Evolutionary conservation across 2,797 vertebrate genomes (phyloP), one percentile per base, ranked within the genome.

Genomic region (Coreius guichenoti): DNA sequence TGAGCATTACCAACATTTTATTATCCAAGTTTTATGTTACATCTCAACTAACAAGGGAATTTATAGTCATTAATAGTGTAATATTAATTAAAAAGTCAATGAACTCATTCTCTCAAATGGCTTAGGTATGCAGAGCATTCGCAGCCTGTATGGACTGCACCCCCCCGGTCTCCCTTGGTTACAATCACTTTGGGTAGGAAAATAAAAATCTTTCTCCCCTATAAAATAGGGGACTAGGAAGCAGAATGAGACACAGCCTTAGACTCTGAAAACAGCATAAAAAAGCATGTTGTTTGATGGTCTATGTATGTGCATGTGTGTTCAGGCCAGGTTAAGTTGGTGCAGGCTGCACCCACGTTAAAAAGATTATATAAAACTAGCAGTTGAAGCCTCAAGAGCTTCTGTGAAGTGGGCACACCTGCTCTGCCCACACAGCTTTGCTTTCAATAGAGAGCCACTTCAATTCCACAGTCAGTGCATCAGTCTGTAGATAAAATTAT

Each of bases 351-450:
- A 68, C 73, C 61, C 73, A 83, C 82, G 17, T 67, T 43, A 68
- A 29, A 83, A 43, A 68, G 47, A 76, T 83, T 83, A 83, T 76
- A 83, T 83, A 54, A 76, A 83, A 26, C 72, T 68, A 31, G 21
- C 56, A 74, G 21, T 43, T 33, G 61, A 83, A 75, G 70, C 81
- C 29, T 74, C 56, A 75, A 12, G 81, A 73, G 56, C 39, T 54
- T 58, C 47, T 68, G 31, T 77, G 45, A 68, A 68, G 82, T 77
- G 82, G 73, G 61, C 47, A 47, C 69, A 83, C 82, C 73, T 83
- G 73, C 72, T 83, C 82, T 83, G 61, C 82, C 73, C 82, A 83
- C 82, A 68, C 82, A 83, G 47, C 11, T 77, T 73, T 54, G 33
- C 77, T 49, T 81, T 85, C 58, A 85, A 73, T 13, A 80, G 36